phyloP scores from a whole-genome alignment of 2,888 invertebrate species.

The Morpho achilles region DNA sequence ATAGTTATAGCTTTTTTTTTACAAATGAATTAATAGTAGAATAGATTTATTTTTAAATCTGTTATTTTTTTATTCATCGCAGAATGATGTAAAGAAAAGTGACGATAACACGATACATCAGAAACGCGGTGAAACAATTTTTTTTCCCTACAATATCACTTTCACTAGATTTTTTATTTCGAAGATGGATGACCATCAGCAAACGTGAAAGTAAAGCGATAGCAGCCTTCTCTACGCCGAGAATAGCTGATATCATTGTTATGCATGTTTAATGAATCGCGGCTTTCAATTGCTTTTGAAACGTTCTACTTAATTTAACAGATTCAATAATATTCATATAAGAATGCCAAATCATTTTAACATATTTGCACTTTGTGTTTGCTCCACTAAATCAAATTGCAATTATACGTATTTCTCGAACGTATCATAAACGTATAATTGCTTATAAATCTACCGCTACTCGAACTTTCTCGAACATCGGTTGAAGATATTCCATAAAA shows the following conservation, averaged over 20 bases:
- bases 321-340: constrained; percentile 42
- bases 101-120: constrained; percentile 56
- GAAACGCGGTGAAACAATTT: constrained; percentile 73
- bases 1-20: too few relatives aligned
- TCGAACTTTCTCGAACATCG: constrained; percentile 9
- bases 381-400: constrained; percentile 12
- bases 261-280: constrained; percentile 51
- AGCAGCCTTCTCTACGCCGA: constrained; percentile 45
- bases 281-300: constrained; percentile 45
- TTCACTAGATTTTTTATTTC: constrained; percentile 69
- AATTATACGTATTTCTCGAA: constrained; percentile 5
- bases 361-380: constrained; percentile 24
- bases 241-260: constrained; percentile 45
- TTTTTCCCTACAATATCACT: constrained; percentile 72
- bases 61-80: constrained; percentile 23
- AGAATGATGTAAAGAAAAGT: constrained; percentile 42
- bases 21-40: too few relatives aligned
- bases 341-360: constrained; percentile 14
- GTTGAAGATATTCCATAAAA: constrained; percentile 4
- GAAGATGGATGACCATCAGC: constrained; percentile 63
- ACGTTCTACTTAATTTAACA: constrained; percentile 43
- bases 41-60: background rate
- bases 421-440: constrained; percentile 20
- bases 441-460: constrained; percentile 21
- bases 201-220: constrained; percentile 72